Evolutionary conservation across 2,888 invertebrate species (phyloP).

Genomic region (Agrotis segetum): DNA sequence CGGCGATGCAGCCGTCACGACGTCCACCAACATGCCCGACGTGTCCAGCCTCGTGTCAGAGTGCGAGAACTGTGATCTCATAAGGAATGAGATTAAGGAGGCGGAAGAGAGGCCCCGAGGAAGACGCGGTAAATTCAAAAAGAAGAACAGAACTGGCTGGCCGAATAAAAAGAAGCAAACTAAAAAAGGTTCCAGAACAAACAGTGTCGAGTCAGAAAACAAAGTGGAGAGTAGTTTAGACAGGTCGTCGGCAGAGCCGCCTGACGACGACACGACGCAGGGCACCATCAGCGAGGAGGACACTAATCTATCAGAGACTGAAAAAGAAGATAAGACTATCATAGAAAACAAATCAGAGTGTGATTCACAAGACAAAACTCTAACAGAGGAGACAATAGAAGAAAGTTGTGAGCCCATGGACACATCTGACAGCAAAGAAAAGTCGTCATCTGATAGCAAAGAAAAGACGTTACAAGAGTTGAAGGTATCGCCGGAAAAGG

Average conservation of each 20-base stretch:
- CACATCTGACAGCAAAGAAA: slow-evolving; percentile 64
- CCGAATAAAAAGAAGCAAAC: slow-evolving; percentile 90
- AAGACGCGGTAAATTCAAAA: slow-evolving; percentile 91
- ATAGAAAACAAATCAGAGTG: slow-evolving; percentile 65
- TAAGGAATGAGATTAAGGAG: slow-evolving; percentile 82
- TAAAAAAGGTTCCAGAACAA: slow-evolving; percentile 80
- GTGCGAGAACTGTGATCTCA: slow-evolving; percentile 84
- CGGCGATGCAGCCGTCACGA: slow-evolving; percentile 79
- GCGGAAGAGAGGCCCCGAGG: slow-evolving; percentile 74
- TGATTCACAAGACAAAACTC: slow-evolving; percentile 64
- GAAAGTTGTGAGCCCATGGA: slow-evolving; percentile 56
- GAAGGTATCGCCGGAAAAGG: slow-evolving; percentile 74
- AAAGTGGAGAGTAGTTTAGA: slow-evolving; percentile 79
- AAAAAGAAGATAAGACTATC: slow-evolving; percentile 68
- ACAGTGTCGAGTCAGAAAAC: slow-evolving; percentile 74
- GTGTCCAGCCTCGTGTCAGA: slow-evolving; percentile 85
- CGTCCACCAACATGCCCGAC: slow-evolving; percentile 83
- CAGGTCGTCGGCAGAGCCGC: slow-evolving; percentile 79
- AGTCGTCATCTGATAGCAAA: slow-evolving; percentile 64
- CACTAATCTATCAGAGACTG: slow-evolving; percentile 73
- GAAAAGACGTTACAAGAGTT: slow-evolving; percentile 73
- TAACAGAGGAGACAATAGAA: slow-evolving; percentile 48
- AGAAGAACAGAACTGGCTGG: slow-evolving; percentile 96
- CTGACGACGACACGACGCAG: slow-evolving; percentile 80
- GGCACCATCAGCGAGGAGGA: slow-evolving; percentile 82